Percentiles rank a stretch among this genome's conserved stretches.
Evolutionary conservation across 2,113 vertebrate genomes (phyloP).

Genomic region (Copsychus sechellarum): DNA sequence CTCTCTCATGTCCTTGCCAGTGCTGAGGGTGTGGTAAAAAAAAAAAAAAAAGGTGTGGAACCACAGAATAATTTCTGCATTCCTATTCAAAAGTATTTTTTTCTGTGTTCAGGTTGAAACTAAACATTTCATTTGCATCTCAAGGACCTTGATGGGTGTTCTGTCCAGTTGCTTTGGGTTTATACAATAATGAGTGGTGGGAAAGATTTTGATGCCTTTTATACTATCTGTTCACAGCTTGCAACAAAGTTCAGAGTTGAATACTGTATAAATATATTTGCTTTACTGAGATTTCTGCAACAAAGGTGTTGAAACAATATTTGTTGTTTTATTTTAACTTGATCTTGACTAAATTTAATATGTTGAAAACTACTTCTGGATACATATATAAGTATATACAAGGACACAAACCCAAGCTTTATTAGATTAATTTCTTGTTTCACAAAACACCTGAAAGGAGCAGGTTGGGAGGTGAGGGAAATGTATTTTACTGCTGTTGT

Average conservation of each 20-base stretch:
- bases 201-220: neutral
- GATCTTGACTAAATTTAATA: neutral
- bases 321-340: neutral
- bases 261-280: neutral
- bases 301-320: neutral
- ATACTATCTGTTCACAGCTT: neutral
- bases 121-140: neutral
- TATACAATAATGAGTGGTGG: neutral
- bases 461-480: neutral
- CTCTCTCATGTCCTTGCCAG: constrained; percentile 12
- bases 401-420: neutral
- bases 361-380: neutral
- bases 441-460: neutral
- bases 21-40: constrained; percentile 51
- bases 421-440: neutral
- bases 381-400: neutral
- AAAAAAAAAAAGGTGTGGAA: constrained; percentile 14
- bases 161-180: neutral
- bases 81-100: neutral
- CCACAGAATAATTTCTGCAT: constrained; percentile 12
- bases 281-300: neutral
- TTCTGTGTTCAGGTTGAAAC: neutral
- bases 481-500: neutral
- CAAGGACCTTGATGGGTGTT: neutral
- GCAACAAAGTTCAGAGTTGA: neutral